Base-by-base conservation (phyloP, 2,113 vertebrate genomes). In the Cavia porcellus region DNA sequence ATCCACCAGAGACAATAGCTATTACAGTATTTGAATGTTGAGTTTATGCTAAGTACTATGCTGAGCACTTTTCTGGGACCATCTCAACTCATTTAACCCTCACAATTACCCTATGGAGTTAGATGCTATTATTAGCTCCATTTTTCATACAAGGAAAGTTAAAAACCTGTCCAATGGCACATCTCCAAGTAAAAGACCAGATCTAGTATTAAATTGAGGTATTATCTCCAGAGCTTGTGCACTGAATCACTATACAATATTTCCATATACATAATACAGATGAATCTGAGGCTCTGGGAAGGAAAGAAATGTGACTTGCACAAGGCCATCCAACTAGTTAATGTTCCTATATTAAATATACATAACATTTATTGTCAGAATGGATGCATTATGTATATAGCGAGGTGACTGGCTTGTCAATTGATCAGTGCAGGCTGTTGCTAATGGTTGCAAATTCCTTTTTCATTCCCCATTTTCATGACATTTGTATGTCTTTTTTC, bases 71-170 rank as follows among this genome's bases (percentile, higher is more conserved):
- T 75, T 14, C 57, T 38, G 90, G 25, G 52, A 61, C 45, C 38
- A 79, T 84, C 52, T 95, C 28, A 79, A 80, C n/a, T 95, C 86
- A 95, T 87, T 95, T 92, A 96, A 90, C 85, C 50, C 9, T 91
- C 59, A 81, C 1, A 35, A 84, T 20, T 14, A 96, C 7, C 8
- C 42, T 82, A 19, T 86, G 50, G 25, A 35, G 24, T 94, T 82
- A 95, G 30, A n/a, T 57, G 62, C 9, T 80, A n/a, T 84, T 82
- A 81, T 79, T 66, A 72, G 64, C 66, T 88, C 87, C 64, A 84
- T 66, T 86, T 95, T 95, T 59, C 7, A 88, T 55, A n/a, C 45
- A 85, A 92, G 20, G 5, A 89, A 95, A 15, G 59, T 86, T 72
- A 86, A 74, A 95, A 88, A 79, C 11, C 79, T 95, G 42, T 64